Evolutionary conservation across 2,888 invertebrate species (phyloP), one percentile per base, ranked within the genome.

Genomic region (Hirtodrosophila histrioides): DNA sequence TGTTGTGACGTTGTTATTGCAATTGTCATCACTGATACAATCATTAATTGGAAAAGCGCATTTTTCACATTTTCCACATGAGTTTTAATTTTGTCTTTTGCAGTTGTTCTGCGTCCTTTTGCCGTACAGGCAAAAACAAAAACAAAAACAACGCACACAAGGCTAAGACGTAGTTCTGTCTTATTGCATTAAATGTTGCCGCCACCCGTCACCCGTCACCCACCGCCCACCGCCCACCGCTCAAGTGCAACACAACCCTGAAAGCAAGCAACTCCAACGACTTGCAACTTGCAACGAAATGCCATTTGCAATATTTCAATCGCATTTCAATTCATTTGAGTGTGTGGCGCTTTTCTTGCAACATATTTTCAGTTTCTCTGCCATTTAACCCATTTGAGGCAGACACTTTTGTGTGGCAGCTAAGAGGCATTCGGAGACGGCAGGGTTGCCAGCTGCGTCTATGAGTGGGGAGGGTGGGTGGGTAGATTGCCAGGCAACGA

Each of bases 281-380:
- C 39, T 66, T 55, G 56, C 46, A 64, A 39, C 56, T 50, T 53
- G 66, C 75, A 54, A 53, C 58, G 31, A 73, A 79, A 79, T 86
- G 86, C 66, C 73, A 79, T 69, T 75, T 79, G 72, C 79, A 63
- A 86, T 78, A 78, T 86, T 78, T 81, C 76, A 83, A 86, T 83
- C 73, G 74, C 64, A 74, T 71, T 76, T 70, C 69, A 69, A 83
- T 83, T 75, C 78, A 63, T 71, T 75, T 68, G 50, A 57, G 65
- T 75, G 63, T 60, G 49, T 65, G 58, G 23, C 35, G 29, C 27
- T 56, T 31, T 43, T 43, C 37, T 35, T 61, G 53, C 49, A 53
- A 53, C 44, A 43, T 44, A 50, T 58, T 44, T 50, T 36, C 53
- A 60, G 61, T 57, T 74, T 66, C 71, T 55, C 53, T 60, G 60